Percentiles rank a stretch among this genome's conserved stretches.
These are phyloP conservation scores for Zeus faber DNA, from an alignment of 2,113 vertebrate species.

Conservation along the genomic window DNA sequence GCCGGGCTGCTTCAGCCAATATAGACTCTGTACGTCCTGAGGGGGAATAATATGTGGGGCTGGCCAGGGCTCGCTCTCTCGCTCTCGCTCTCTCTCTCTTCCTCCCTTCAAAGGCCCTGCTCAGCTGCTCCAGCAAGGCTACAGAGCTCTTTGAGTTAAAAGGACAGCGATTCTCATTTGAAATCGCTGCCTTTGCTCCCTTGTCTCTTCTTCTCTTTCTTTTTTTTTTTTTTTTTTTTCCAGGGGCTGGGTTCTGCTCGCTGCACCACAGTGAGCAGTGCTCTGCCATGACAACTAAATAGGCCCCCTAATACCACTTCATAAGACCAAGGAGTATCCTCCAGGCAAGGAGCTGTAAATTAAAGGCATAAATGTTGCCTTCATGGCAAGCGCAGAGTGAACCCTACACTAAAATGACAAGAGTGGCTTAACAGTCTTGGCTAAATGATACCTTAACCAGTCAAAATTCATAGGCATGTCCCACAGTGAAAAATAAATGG, in stretches of 20 bases:
- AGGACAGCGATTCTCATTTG: conserved; percentile 75
- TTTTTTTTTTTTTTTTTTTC: conserved; percentile 53
- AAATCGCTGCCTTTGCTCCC: conserved; percentile 71
- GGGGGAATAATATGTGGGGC: conserved; percentile 74
- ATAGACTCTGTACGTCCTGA: conserved; percentile 69
- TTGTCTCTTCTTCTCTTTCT: conserved; percentile 1
- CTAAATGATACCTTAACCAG: conserved; percentile 72
- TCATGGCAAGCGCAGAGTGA: conserved; percentile 67
- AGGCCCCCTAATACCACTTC: conserved; percentile 78
- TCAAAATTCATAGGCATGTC: conserved; percentile 68
- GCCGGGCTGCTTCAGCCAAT: conserved; percentile 71
- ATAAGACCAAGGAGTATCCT: conserved; percentile 74
- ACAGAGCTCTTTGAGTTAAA: conserved; percentile 79
- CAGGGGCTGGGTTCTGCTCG: conserved; percentile 63
- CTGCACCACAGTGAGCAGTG: conserved; percentile 66
- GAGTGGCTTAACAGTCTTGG: conserved; percentile 59
- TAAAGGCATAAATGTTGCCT: conserved; percentile 77
- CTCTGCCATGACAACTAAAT: conserved; percentile 78
- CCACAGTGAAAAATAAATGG: conserved; percentile 63
- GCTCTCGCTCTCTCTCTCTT: conserved; percentile 41
- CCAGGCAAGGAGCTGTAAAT: conserved; percentile 75
- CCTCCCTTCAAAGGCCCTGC: conserved; percentile 69
- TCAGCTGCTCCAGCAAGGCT: conserved; percentile 74
- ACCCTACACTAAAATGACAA: conserved; percentile 71
- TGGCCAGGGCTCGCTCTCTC: conserved; percentile 54